phyloP scores from a whole-genome alignment of 2,797 vertebrate genomes.

The Molossus molossus region DNA sequence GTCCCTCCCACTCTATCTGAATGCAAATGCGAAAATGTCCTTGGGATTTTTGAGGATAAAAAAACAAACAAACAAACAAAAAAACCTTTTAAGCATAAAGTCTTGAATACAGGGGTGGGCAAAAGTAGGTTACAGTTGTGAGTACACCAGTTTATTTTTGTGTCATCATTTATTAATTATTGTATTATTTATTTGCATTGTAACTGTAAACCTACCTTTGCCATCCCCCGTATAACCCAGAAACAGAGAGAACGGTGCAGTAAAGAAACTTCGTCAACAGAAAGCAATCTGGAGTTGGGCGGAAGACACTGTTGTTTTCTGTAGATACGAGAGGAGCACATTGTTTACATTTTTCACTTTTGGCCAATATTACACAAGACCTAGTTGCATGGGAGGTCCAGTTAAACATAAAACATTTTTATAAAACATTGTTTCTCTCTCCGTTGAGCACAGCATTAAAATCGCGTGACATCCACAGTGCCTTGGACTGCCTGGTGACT shows the following conservation, averaged over 20 bases:
- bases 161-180: not conserved
- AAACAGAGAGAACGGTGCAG: not conserved
- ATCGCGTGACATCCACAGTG: constrained; percentile 58
- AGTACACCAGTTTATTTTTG: not conserved
- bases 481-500: constrained; percentile 56
- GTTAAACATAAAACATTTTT: constrained; percentile 56
- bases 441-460: not conserved
- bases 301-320: constrained; percentile 1
- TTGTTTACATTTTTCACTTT: not conserved
- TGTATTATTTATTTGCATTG: not conserved
- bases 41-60: no score
- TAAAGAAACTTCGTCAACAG: constrained; percentile 30
- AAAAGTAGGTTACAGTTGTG: not conserved
- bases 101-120: not conserved
- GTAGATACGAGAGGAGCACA: not conserved
- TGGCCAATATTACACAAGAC: not conserved
- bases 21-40: no score
- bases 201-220: not conserved
- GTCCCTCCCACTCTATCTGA: no score
- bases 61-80: not conserved
- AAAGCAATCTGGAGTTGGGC: not conserved
- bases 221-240: not conserved
- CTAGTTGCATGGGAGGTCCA: not conserved
- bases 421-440: constrained; percentile 79
- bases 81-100: constrained; percentile 79